A percentile compares a stretch with the other conserved stretches of the same genome.
Conservation (phyloP, 53 echinoderm and acorn worm genomes). For the Crossaster papposus region DNA sequence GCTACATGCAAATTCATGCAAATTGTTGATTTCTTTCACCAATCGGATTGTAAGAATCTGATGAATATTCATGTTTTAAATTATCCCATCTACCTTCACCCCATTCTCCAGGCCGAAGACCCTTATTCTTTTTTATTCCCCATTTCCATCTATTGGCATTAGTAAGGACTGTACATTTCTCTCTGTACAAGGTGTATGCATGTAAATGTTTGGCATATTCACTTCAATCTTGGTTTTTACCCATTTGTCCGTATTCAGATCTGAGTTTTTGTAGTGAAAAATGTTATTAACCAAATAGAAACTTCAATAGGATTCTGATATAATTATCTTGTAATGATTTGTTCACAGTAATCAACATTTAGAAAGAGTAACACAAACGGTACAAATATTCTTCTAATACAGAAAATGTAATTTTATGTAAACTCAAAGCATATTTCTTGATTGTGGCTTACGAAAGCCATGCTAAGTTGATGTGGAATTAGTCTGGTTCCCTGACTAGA, state of each 20-base stretch:
- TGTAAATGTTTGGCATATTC: conserved; percentile 55
- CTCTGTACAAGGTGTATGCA: conserved; percentile 57
- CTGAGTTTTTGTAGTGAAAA: neutral
- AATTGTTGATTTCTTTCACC: too few species aligned
- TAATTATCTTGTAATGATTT: neutral
- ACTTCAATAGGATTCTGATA: neutral
- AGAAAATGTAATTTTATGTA: neutral
- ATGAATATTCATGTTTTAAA: too few species aligned
- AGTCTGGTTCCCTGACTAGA: too few species aligned
- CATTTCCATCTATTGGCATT: conserved; percentile 42
- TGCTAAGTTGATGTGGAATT: too few species aligned
- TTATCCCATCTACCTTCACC: neutral
- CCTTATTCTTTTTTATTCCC: neutral
- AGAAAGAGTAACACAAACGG: neutral
- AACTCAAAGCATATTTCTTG: neutral
- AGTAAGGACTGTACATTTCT: conserved; percentile 41
- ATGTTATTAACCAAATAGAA: neutral
- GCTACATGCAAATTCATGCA: too few species aligned
- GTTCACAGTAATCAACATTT: neutral
- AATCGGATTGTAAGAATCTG: neutral
- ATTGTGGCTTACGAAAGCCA: neutral
- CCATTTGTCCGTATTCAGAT: conserved; percentile 25
- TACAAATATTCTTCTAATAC: neutral
- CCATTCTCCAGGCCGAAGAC: neutral
- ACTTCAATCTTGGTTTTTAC: conserved; percentile 23